These are phyloP conservation scores for Cotesia congregata DNA, from an alignment of 2,888 invertebrate genomes.

Conservation along the genomic window DNA sequence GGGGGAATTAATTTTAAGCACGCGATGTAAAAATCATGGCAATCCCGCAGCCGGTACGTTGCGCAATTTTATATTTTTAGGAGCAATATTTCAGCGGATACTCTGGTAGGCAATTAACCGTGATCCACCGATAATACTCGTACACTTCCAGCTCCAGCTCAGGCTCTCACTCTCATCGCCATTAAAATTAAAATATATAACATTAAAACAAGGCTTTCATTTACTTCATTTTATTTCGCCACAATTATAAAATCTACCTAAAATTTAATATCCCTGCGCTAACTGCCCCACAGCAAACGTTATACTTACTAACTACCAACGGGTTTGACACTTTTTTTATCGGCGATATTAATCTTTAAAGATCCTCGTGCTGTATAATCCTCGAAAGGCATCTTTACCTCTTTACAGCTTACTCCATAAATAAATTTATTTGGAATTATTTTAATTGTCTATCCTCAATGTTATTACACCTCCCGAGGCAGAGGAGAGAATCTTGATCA, in stretches of 20 bases:
- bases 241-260: neutral
- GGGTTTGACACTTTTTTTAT: neutral
- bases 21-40: neutral
- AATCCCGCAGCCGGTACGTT: neutral
- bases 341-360: neutral
- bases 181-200: neutral
- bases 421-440: neutral
- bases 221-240: neutral
- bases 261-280: neutral
- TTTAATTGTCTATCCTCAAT: neutral
- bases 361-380: neutral
- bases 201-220: neutral
- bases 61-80: neutral
- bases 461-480: neutral
- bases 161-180: neutral
- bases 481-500: neutral
- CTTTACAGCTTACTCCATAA: neutral
- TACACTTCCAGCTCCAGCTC: too few species aligned
- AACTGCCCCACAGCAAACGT: neutral
- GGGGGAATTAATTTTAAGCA: neutral
- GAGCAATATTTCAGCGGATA: neutral
- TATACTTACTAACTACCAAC: neutral
- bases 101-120: neutral
- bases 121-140: neutral
- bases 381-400: neutral